Evolutionary conservation across 2,888 invertebrate species (phyloP).

Genomic region (Eupithecia abbreviata): DNA sequence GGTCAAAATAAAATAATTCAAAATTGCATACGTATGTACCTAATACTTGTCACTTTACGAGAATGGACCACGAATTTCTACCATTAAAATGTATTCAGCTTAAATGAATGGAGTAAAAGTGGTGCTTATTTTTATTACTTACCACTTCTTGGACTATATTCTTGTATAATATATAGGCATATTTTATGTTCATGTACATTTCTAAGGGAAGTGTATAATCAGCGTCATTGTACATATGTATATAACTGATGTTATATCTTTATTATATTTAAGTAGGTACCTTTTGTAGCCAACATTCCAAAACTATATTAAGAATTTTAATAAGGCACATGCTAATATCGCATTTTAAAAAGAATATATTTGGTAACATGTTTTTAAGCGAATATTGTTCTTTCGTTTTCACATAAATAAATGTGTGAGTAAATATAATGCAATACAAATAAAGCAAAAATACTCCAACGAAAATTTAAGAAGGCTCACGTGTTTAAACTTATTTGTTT

Average conservation of each 20-base stretch:
- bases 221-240: background rate
- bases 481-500: background rate
- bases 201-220: background rate
- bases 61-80: too few relatives aligned
- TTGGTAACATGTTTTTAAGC: background rate
- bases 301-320: background rate
- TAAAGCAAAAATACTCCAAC: background rate
- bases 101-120: too few relatives aligned
- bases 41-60: too few relatives aligned
- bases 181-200: background rate
- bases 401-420: background rate
- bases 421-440: background rate
- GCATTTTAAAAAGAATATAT: background rate
- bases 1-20: too few relatives aligned
- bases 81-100: too few relatives aligned
- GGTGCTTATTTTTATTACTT: too few relatives aligned
- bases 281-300: background rate
- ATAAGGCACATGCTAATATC: slow-evolving; percentile 4
- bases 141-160: slow-evolving; percentile 11
- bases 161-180: slow-evolving; percentile 1
- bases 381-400: background rate
- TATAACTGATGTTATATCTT: too few relatives aligned
- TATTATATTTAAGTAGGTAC: background rate
- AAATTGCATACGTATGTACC: too few relatives aligned
- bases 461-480: background rate